Evolutionary conservation across 35 echinoderm and acorn worm species (phyloP), one percentile per base, ranked within the genome.

Genomic region (Nesometra sesokonis): DNA sequence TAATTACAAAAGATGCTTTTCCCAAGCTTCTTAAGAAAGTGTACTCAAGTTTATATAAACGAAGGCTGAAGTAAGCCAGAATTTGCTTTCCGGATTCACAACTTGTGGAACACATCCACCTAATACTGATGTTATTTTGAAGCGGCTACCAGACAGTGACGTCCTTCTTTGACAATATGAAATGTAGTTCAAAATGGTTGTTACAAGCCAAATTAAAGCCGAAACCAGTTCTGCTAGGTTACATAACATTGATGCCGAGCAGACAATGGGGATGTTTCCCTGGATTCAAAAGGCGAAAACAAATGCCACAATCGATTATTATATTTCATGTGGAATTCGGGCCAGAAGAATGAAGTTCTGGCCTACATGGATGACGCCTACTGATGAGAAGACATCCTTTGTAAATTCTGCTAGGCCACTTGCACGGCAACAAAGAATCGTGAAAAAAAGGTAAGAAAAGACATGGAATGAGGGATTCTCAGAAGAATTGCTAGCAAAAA

Each of bases 221-320:
- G 29, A 88, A 35, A 88, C 87, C 23, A 7, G 21, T 13, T 77
- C 52, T 30, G 57, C 85, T 34, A 86, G 85, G 36, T 21, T 21
- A 13, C 85, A 86, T n/a, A 86, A 86, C 35, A 77, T 78, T 17
- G 88, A 89, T 77, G 43, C 82, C 0, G 82, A 90, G n/a, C 82
- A 90, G 35, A 43, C 84, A 4, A 90, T 89, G 81, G 88, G 82
- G 5, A 89, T 89, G 88, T 90, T 85, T 47, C 47, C 82, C 21
- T 81, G 81, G 5, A 82, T 29, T 5, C 77, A 79, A 34, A 76
- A 84, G 11, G 34, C 31, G 15, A 35, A 57, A 7, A 32, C 33
- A 29, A 84, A 90, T 85, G 82, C 88, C 11, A 90, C 15, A 30
- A 39, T 85, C 29, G 32, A 46, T 21, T n/a, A n/a, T n/a, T 85